Evolutionary conservation across 2,888 invertebrate species (phyloP), one percentile per base, ranked within the genome.

Genomic region (Agrochola lychnidis): DNA sequence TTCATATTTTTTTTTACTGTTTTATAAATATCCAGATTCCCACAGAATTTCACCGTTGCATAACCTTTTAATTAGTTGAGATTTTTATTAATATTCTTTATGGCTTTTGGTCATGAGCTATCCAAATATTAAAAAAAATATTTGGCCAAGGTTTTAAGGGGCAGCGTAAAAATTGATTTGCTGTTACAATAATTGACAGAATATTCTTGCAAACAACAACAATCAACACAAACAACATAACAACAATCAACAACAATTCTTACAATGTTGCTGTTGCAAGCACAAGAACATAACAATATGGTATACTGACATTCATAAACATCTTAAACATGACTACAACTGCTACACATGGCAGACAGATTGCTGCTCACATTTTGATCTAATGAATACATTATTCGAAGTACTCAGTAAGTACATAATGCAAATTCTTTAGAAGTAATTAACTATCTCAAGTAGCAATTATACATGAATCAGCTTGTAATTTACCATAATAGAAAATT

Each of bases 391-490:
- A 42, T 14, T 16, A 40, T 63, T 66, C 2, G 19, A 48, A 56
- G 12, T 19, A 61, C 16, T 25, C 10, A 42, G 10, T 36, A 59
- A 9, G n/a, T 40, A 14, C 2, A 9, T 61, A 48, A 25, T 36
- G 48, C 7, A 51, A 42, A 66, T 62, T 57, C 14, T 12, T 25
- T 22, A 51, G 36, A 57, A 57, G 42, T 25, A 48, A 66, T 42
- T 40, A 36, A 56, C 53, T 61, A 70, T 40, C 30, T 63, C 48
- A 42, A 79, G 40, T 72, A 61, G 36, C 10, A 64, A 70, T 48
- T 45, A 64, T n/a, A 40, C 4, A 53, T 56, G n/a, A 72, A 66
- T 79, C 63, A 22, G 4, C 14, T 63, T 22, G 16, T 40, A 16
- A 36, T 51, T 25, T 30, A 22, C 36, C 14, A 10, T 22, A 5